A percentile compares a stretch with the other conserved stretches of the same genome.
Conservation (phyloP, 92 coral and sea anemone species). For the Epizoanthus ramosus region DNA sequence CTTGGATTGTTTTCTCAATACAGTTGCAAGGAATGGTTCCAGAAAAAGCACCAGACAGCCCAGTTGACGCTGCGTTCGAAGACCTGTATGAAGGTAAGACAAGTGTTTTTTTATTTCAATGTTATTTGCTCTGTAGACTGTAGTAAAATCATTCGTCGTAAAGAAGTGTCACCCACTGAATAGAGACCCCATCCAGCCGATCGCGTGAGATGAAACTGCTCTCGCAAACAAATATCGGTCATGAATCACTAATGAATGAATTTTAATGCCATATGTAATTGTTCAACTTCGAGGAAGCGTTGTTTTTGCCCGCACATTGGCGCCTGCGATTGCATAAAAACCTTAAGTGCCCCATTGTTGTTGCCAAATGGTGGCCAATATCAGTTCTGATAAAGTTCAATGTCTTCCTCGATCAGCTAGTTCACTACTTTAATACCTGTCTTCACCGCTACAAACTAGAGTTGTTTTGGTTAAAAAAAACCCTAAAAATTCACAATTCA, state of each 20-base stretch:
- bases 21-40: constrained; percentile 33
- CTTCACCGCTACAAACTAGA: not conserved
- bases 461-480: not conserved
- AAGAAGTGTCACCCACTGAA: too few species aligned
- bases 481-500: not conserved
- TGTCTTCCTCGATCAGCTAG: constrained; percentile 9
- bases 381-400: not conserved
- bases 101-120: too few species aligned
- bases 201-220: constrained; percentile 19
- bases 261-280: constrained; percentile 10
- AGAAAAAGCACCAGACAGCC: constrained; percentile 34
- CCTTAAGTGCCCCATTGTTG: constrained; percentile 13
- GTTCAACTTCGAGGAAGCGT: constrained; percentile 30
- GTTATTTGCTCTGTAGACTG: too few species aligned
- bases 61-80: constrained; percentile 33
- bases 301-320: not conserved
- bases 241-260: not conserved
- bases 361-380: constrained; percentile 8
- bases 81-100: constrained; percentile 34
- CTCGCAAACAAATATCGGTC: not conserved
- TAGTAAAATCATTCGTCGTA: not conserved
- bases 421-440: not conserved
- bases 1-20: not conserved
- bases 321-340: constrained; percentile 40
- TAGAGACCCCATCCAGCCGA: not conserved